A percentile compares a stretch with the other conserved stretches of the same genome.
Evolutionary conservation across 2,113 vertebrate species (phyloP).

Genomic region (Oryzias curvinotus): DNA sequence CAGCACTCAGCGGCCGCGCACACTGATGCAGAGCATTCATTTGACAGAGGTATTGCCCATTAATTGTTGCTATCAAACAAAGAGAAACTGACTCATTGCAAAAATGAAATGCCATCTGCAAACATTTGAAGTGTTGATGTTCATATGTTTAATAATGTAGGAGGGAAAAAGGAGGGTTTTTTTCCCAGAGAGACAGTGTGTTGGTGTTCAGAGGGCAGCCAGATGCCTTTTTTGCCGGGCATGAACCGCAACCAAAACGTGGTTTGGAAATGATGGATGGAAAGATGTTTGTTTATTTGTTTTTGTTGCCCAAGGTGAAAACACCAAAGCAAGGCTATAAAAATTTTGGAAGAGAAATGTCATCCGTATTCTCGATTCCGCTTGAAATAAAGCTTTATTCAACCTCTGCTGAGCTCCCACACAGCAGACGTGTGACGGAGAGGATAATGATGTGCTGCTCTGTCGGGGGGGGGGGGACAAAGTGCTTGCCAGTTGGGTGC

Average conservation of each 20-base stretch:
- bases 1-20: background rate
- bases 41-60: background rate
- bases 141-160: background rate
- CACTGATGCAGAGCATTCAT: background rate
- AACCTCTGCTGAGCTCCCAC: slow-evolving; percentile 37
- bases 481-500: slow-evolving; percentile 18
- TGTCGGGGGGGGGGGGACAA: background rate
- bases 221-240: background rate
- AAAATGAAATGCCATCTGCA: slow-evolving; percentile 3
- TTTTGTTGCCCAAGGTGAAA: slow-evolving; percentile 41
- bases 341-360: slow-evolving; percentile 41
- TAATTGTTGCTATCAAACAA: background rate
- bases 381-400: slow-evolving; percentile 29
- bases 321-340: slow-evolving; percentile 22
- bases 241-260: background rate
- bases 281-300: slow-evolving; percentile 23
- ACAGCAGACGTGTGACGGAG: slow-evolving; percentile 32
- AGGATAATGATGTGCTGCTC: slow-evolving; percentile 34
- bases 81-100: background rate
- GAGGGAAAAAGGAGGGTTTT: background rate
- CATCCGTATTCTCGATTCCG: slow-evolving; percentile 33
- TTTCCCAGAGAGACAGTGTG: background rate
- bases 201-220: background rate
- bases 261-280: too few species aligned
- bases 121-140: background rate